Conservation (phyloP, 2,113 vertebrate species). For the Embiotoca jacksoni region DNA sequence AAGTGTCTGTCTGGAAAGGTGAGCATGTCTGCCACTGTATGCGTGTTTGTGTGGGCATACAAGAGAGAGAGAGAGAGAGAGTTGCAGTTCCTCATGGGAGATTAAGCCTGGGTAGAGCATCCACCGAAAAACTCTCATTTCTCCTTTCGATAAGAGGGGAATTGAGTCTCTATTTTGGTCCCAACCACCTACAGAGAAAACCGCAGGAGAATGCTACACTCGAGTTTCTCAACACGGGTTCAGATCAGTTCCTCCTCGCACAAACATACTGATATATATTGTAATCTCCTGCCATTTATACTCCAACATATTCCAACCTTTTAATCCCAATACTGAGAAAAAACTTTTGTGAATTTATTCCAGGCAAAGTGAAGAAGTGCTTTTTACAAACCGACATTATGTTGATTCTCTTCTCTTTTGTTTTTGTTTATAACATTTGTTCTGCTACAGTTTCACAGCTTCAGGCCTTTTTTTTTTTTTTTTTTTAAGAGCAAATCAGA, state of each 20-base stretch:
- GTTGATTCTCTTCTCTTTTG: too few species aligned
- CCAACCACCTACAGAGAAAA: slow-evolving; percentile 69
- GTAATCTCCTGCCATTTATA: slow-evolving; percentile 60
- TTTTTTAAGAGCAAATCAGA: neutral
- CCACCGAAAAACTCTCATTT: slow-evolving; percentile 69
- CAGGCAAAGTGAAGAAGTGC: neutral
- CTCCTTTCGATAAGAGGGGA: slow-evolving; percentile 72
- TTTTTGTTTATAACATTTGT: too few species aligned
- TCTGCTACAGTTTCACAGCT: too few species aligned
- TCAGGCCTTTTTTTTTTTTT: too few species aligned
- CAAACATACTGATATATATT: slow-evolving; percentile 32
- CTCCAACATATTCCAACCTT: slow-evolving; percentile 23
- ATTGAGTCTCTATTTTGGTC: slow-evolving; percentile 76
- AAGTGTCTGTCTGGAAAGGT: slow-evolving; percentile 64
- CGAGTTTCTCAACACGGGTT: slow-evolving; percentile 50
- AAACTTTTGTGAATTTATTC: neutral
- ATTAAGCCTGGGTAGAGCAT: slow-evolving; percentile 72
- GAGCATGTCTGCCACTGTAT: slow-evolving; percentile 52
- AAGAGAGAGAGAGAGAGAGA: slow-evolving; percentile 36
- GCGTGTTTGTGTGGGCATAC: slow-evolving; percentile 49
- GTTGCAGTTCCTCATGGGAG: slow-evolving; percentile 63
- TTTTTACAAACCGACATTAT: too few species aligned
- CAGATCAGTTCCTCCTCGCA: slow-evolving; percentile 53
- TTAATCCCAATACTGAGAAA: slow-evolving; percentile 37
- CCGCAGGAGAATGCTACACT: slow-evolving; percentile 54